Base-by-base conservation (phyloP, 2,888 invertebrate species). In the Pandemis heparana region DNA sequence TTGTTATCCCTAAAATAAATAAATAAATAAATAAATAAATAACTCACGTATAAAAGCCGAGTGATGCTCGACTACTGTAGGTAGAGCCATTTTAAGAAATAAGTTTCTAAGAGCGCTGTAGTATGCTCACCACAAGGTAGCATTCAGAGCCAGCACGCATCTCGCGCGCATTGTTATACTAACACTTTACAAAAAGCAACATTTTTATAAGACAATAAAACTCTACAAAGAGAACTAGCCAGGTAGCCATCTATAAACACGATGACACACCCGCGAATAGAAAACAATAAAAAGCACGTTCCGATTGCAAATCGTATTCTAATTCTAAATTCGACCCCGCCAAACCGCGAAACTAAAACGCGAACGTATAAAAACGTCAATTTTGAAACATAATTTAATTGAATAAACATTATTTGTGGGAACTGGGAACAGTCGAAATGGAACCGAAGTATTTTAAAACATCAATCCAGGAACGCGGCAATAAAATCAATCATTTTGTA, bases 401-500 rank as follows among this genome's bases (percentile, higher is more conserved):
- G 76, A 77, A 82, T 81, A 79, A 78, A 77, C 67, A 78, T 80
- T 82, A 82, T 79, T 80, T 82, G 82, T 80, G 80, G 82, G 83
- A 84, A 85, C 81, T 81, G 80, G 82, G 83, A 84, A 85, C 87
- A 85, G 82, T 81, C 80, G 78, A 77, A 81, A 74, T 74, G 74
- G 74, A 70, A 70, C 74, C 67, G 81, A 83, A 85, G 87, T 88
- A 88, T 88, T 89, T 89, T 87, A 85, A 88, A 92, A 88, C 89
- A 86, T 85, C 88, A 86, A 89, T 87, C 86, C 87, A 80, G 87
- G 86, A 84, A 85, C 86, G 82, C 80, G 80, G 90, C 85, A 88
- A 92, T 94, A 94, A 93, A 92, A 94, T 93, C 93, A 92, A 94
- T 94, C 94, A 93, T 89, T 87, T 89, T 84, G 83, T 84, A 80